Base-by-base conservation (phyloP, 2,113 vertebrate genomes). In the Baryphthengus martii region DNA sequence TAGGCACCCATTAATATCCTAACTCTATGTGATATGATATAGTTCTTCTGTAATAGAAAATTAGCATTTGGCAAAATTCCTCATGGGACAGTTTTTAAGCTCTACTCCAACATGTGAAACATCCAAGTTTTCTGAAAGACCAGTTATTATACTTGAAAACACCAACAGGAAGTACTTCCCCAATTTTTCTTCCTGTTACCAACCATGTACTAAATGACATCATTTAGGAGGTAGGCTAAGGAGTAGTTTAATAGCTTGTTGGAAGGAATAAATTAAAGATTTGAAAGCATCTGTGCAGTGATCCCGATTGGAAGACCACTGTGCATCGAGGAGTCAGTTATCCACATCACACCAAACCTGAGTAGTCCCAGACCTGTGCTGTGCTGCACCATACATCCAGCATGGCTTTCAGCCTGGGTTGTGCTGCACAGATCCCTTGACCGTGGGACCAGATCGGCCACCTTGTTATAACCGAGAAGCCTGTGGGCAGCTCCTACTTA, bases 321-420 rank as follows among this genome's bases (percentile, higher is more conserved):
- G 35, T 25, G 8, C 44, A 37, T 28, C 3, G 4, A 55, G 44
- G 44, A 73, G 4, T 40, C 12, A 1, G 3, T 17, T 40, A 37
- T 5, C 21, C 47, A 11, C 50, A 31, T 10, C 58, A 17, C 37
- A 81, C 33, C 0, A 0, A 73, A 31, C 21, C 9, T 25, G 40
- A 66, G 65, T 20, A 59, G 78, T 28, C 70, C 31, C 45, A 70
- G 40, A 12, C 33, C 49, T 13, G 47, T 26, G 44, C 58, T 17
- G 17, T 49, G 61, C 37, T 11, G 6, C 1, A 0, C 2, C 5
- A 2, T 55, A n/a, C 1, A 3, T 19, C 63, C 52, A 58, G 39
- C 6, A 0, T 13, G 49, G 67, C 56, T 63, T 45, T 40, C 72
- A 45, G 67, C 76, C 79, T 55, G 42, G 7, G 0, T 5, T 24